Conservation (phyloP, 1,140 invertebrate genomes). For the Zophobas atratus region DNA sequence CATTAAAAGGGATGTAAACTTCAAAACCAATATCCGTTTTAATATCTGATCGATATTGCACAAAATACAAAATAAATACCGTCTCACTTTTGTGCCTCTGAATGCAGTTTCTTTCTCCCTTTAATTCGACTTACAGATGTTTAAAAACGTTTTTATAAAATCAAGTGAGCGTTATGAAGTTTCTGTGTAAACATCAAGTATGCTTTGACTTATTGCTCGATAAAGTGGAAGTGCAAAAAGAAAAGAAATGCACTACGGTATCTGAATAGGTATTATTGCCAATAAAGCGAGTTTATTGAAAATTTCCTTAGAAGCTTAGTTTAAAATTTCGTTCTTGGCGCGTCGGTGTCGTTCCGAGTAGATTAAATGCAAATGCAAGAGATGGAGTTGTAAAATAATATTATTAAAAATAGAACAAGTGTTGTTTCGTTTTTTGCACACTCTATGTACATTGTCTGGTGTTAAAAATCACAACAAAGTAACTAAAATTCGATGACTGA, state of each 20-base stretch:
- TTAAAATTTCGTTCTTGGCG: too few species aligned
- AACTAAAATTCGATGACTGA: too few species aligned
- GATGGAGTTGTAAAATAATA: too few species aligned
- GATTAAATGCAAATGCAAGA: too few species aligned
- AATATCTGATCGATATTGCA: constrained; percentile 47
- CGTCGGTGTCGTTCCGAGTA: too few species aligned
- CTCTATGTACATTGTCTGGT: too few species aligned
- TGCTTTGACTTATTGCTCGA: constrained; percentile 44
- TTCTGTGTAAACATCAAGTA: constrained; percentile 47
- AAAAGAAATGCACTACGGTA: constrained; percentile 20
- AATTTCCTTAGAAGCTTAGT: too few species aligned
- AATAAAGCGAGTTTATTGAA: background rate
- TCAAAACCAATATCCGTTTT: constrained; percentile 47
- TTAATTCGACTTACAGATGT: constrained; percentile 45
- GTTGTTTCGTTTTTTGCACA: too few species aligned
- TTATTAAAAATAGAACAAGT: too few species aligned
- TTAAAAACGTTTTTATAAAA: constrained; percentile 43
- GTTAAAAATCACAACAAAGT: too few species aligned
- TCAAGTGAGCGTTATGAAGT: constrained; percentile 49
- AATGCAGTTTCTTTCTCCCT: constrained; percentile 11
- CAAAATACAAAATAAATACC: constrained; percentile 46
- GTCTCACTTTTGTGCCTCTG: constrained; percentile 20
- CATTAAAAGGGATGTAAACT: constrained; percentile 50
- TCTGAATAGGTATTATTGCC: background rate
- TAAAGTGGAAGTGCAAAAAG: constrained; percentile 46